A percentile compares a stretch with the other conserved stretches of the same genome.
Conservation (phyloP, 2,888 invertebrate genomes). For the Cetonia aurata region DNA sequence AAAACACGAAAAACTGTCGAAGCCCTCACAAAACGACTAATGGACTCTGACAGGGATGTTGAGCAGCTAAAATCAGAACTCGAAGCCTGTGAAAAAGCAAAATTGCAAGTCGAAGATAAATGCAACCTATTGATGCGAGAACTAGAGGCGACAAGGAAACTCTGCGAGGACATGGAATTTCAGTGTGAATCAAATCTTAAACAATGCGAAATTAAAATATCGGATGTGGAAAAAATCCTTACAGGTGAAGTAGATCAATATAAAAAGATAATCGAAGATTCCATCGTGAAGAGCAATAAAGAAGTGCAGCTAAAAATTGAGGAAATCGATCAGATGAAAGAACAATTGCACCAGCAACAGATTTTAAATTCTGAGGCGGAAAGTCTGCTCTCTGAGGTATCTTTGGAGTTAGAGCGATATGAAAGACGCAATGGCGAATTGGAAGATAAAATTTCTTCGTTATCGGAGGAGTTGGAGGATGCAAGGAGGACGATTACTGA, state of each 20-base stretch:
- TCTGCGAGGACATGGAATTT: constrained; percentile 60
- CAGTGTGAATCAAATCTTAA: constrained; percentile 59
- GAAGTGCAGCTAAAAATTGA: constrained; percentile 46
- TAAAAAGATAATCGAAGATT: constrained; percentile 41
- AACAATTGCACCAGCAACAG: constrained; percentile 41
- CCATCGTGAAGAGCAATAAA: constrained; percentile 42
- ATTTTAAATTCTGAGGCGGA: constrained; percentile 42
- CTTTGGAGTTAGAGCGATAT: constrained; percentile 43
- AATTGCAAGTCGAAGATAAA: constrained; percentile 60
- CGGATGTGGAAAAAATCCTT: constrained; percentile 55
- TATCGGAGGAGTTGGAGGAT: constrained; percentile 45
- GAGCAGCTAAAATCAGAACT: constrained; percentile 69
- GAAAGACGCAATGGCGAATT: constrained; percentile 43
- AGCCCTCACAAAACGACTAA: constrained; percentile 70
- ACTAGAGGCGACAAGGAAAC: constrained; percentile 54
- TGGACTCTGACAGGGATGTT: constrained; percentile 73
- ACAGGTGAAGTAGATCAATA: constrained; percentile 55
- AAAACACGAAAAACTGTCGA: constrained; percentile 73
- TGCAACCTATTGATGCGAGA: constrained; percentile 57
- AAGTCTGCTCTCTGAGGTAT: constrained; percentile 33
- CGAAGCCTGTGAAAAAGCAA: constrained; percentile 58
- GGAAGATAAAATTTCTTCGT: constrained; percentile 36
- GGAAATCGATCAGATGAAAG: constrained; percentile 42
- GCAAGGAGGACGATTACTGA: not conserved
- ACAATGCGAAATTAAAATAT: constrained; percentile 57